phyloP scores from a whole-genome alignment of 23 tunicate species.

The Oikopleura vanhoeffeni region DNA sequence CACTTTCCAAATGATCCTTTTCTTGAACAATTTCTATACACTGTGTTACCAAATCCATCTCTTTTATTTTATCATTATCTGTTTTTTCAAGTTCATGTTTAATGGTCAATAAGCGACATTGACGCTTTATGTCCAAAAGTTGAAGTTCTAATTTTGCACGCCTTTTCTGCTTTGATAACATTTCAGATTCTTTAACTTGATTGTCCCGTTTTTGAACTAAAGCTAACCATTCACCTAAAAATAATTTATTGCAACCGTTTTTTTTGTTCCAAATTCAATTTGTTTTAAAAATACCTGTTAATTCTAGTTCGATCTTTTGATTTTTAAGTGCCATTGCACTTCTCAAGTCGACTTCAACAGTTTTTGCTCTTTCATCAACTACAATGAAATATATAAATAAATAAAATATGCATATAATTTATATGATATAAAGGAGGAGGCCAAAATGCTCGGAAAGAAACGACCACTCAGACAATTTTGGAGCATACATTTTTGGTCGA shows the following conservation, averaged over 20 bases:
- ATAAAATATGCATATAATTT: too few relatives aligned
- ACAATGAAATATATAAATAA: too few relatives aligned
- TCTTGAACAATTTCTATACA: background rate
- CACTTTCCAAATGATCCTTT: background rate
- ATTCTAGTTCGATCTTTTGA: background rate
- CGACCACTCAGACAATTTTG: too few relatives aligned
- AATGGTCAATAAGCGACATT: background rate
- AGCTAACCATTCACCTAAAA: conserved; percentile 12
- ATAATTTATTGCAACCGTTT: background rate
- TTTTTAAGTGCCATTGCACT: background rate
- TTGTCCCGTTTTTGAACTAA: conserved; percentile 14
- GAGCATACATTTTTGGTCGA: too few relatives aligned
- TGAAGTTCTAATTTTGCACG: background rate
- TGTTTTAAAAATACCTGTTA: background rate
- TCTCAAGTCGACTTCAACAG: background rate
- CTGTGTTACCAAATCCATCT: background rate
- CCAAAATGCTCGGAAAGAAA: too few relatives aligned
- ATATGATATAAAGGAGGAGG: too few relatives aligned
- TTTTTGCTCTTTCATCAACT: conserved; percentile 9
- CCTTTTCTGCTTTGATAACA: background rate
- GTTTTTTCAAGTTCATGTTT: background rate
- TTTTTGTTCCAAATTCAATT: background rate
- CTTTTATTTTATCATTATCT: background rate
- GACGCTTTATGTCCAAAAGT: background rate
- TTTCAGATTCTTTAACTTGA: background rate